Base-by-base conservation (phyloP, 2,113 vertebrate genomes). In the Gasterosteus aculeatus region DNA sequence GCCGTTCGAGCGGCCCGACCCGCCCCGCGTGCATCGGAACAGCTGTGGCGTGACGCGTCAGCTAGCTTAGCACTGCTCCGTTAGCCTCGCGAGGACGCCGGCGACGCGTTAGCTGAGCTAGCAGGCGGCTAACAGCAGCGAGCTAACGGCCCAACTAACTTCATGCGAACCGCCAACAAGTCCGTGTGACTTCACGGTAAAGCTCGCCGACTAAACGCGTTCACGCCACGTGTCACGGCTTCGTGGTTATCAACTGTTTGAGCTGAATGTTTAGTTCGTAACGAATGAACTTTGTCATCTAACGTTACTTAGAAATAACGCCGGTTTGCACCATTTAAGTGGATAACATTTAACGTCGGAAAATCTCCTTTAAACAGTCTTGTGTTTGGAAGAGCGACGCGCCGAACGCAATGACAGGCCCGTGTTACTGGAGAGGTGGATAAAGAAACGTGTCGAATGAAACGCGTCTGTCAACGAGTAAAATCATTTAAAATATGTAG, bases 61-160 rank as follows among this genome's bases (percentile, higher is more conserved):
- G 65, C 33, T 56, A 47, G 42, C 15, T 10, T 19, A 56, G 53
- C 44, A 0, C 2, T 22, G 58, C 26, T 51, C 1, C 16, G 47
- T 60, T 72, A 64, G 57, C 58, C 11, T 38, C 35, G 35, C 7
- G 84, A 82, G 82, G 73, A 76, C 11, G 47, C 39, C 11, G 10
- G 3, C 67, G 78, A 41, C 72, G 63, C 61, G 75, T 74, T 83
- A 78, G 73, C 73, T 56, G 44, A 54, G 35, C 29, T 57, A 22
- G 58, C 70, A 42, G n/a, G 42, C 60, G n/a, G 42, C 60, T 74
- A 62, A 3, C 2, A 62, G 4, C 2, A 44, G 61, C 61, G 22
- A 38, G 71, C 63, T 77, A 80, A 65, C 41, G 2, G 0, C 0
- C 1, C 16, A 14, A 56, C 71, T 3, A 68, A 76, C 85, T 53